phyloP scores from a whole-genome alignment of 2,888 invertebrate genomes.

The Lobophora halterata region DNA sequence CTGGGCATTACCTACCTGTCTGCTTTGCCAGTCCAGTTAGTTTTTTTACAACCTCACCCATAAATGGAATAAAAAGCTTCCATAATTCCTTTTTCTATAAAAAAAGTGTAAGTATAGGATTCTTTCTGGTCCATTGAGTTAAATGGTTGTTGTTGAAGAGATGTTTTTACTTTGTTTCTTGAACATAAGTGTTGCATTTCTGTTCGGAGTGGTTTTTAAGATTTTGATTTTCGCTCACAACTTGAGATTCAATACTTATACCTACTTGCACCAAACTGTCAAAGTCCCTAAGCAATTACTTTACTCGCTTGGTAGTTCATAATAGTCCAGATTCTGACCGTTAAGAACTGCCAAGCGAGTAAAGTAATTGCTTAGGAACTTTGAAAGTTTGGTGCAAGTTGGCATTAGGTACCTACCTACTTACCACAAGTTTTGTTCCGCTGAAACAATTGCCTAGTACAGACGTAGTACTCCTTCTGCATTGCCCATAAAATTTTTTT shows the following conservation, averaged over 20 bases:
- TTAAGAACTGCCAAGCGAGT: no score
- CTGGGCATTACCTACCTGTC: slow-evolving; percentile 26
- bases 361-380: no score
- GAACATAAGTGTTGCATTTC: slow-evolving; percentile 18
- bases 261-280: no score
- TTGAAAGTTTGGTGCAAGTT: no score
- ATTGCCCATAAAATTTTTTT: no score
- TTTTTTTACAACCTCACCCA: slow-evolving; percentile 15
- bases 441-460: no score
- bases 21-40: slow-evolving; percentile 16
- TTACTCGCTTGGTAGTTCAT: no score
- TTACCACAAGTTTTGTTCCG: no score
- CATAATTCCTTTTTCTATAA: slow-evolving; percentile 9
- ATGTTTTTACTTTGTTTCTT: slow-evolving; percentile 18
- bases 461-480: no score
- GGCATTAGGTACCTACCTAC: no score
- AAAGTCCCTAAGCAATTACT: no score
- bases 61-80: slow-evolving; percentile 12
- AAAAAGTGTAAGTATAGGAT: slow-evolving; percentile 11
- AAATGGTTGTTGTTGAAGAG: slow-evolving; percentile 17
- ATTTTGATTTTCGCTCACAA: slow-evolving; percentile 27
- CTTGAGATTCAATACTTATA: slow-evolving; percentile 14
- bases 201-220: slow-evolving; percentile 23
- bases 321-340: no score
- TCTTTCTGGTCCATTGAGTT: slow-evolving; percentile 25